Base-by-base conservation (phyloP, 2,888 invertebrate genomes). In the Athalia circularis region DNA sequence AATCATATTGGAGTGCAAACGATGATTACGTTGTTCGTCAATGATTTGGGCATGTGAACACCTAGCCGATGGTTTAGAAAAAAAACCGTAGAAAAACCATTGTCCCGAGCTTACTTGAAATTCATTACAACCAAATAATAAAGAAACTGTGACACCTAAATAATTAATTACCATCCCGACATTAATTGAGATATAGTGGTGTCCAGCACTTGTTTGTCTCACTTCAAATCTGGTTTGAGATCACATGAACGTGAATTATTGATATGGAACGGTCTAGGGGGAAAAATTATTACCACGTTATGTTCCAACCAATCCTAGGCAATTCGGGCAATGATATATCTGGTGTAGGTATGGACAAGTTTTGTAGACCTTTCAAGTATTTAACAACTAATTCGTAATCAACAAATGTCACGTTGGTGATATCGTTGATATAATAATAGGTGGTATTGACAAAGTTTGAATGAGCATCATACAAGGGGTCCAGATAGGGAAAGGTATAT, bases 401-500 rank as follows among this genome's bases (percentile, higher is more conserved):
- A 80, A 86, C 80, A 79, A 83, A 83, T 65, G 82, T 84, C 81
- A 86, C 80, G 83, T 87, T 83, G 80, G 81, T 82, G 81, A 86
- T 80, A 79, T 87, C 82, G 81, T 86, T 84, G 85, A 86, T 84
- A 84, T 87, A 84, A 84, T 82, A 84, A 86, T 84, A 85, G 83
- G 86, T 86, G 81, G 85, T 88, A 83, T 88, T 85, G 82, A 86
- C 86, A 84, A 88, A 84, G 84, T 82, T 86, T 79, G 87, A 82
- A 78, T 84, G 83, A 85, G 87, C 84, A 85, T 87, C 87, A 84
- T 86, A 86, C 82, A 88, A 86, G 84, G 86, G 87, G 82, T 90
- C 87, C 87, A 87, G 84, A 86, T 81, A 85, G 82, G 84, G 85
- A 86, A 87, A 87, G 85, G 87, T 85, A 86, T 89, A 84, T 81